Conservation (phyloP, 1,140 invertebrate species). For the Drosophila suzukii region DNA sequence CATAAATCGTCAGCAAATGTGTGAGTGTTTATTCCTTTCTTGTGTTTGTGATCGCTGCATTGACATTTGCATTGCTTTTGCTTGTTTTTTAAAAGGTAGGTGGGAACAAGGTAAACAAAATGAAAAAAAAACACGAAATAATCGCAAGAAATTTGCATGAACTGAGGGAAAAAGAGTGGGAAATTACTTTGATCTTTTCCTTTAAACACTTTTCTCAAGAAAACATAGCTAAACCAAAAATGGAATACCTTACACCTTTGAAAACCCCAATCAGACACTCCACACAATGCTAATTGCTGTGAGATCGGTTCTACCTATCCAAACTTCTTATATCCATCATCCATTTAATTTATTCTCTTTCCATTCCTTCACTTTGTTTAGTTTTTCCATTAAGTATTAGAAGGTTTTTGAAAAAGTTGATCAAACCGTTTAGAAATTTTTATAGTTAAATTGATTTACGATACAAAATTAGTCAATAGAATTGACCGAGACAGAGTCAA, state of each 20-base stretch:
- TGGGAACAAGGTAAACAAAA: conserved; percentile 6
- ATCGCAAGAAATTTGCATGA: conserved; percentile 4
- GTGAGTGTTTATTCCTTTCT: conserved; percentile 49
- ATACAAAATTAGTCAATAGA: conserved; percentile 76
- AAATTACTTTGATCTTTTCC: not conserved
- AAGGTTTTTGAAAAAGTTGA: conserved; percentile 39
- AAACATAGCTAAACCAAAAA: not conserved
- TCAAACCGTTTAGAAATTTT: conserved; percentile 56
- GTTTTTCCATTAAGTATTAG: conserved; percentile 51
- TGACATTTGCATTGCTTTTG: conserved; percentile 66
- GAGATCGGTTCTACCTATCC: conserved; percentile 21
- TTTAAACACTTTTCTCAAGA: not conserved
- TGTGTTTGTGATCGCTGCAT: conserved; percentile 55
- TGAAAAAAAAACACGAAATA: not conserved
- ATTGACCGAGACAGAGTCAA: conserved; percentile 30
- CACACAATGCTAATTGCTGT: conserved; percentile 67
- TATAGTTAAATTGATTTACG: conserved; percentile 79
- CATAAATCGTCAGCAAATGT: conserved; percentile 64
- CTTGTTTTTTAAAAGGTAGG: conserved; percentile 25
- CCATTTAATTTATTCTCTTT: not conserved
- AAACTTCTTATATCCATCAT: not conserved
- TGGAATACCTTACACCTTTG: not conserved
- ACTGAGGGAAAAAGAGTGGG: too few species aligned
- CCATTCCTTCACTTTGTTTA: conserved; percentile 37
- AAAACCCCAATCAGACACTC: conserved; percentile 5